Evolutionary conservation across 2,113 vertebrate genomes (phyloP).

Genomic region (Meriones unguiculatus): DNA sequence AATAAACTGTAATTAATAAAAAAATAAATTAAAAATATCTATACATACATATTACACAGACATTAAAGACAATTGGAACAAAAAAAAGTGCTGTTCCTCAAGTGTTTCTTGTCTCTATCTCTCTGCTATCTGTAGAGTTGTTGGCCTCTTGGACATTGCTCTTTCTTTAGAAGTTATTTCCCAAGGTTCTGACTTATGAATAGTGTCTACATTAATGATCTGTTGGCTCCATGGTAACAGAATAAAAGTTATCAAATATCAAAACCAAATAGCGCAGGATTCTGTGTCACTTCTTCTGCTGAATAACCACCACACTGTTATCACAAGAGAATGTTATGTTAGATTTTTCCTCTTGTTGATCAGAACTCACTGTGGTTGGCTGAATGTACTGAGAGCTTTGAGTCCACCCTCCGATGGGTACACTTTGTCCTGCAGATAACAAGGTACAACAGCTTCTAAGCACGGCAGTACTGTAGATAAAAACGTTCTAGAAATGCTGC

Average conservation of each 20-base stretch:
- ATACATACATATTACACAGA: too few relatives aligned
- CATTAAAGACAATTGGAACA: too few relatives aligned
- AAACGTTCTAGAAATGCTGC: background rate
- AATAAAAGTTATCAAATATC: background rate
- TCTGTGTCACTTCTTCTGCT: background rate
- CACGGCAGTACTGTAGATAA: background rate
- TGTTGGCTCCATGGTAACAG: background rate
- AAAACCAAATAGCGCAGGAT: background rate
- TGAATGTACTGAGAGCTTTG: background rate
- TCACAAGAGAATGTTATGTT: background rate
- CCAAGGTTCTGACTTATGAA: conserved; percentile 19
- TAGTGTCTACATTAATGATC: background rate
- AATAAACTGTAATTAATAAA: too few relatives aligned
- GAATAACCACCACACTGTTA: background rate
- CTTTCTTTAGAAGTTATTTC: background rate
- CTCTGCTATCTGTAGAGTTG: background rate
- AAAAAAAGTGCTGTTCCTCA: conserved; percentile 30
- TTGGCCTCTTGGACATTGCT: background rate
- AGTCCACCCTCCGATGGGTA: conserved; percentile 15
- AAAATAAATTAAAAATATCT: too few relatives aligned
- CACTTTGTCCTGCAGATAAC: conserved; percentile 49
- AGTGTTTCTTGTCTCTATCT: background rate
- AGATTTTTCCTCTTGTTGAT: background rate
- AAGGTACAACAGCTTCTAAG: conserved; percentile 26
- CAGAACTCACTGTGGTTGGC: background rate